Base-by-base conservation (phyloP, 2,113 vertebrate genomes). In the Centropus bengalensis region DNA sequence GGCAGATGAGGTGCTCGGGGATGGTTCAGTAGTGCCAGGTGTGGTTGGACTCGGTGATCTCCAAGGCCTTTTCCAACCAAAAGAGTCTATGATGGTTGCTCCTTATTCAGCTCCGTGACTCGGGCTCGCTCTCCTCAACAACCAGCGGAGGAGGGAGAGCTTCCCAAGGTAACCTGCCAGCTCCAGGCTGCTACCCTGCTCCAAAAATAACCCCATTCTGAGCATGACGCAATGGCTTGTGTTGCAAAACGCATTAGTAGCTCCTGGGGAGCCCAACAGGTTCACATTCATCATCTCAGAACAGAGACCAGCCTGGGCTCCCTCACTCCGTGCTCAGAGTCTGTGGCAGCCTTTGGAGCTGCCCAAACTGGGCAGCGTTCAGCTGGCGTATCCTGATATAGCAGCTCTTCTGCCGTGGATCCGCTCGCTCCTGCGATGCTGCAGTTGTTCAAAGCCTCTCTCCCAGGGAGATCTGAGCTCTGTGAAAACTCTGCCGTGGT, bases 251-350 rank as follows among this genome's bases (percentile, higher is more conserved):
- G 45, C 38, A 3, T 67, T 58, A 40, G 67, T 13, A 24, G 85
- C 38, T 94, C 69, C 60, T 9, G 66, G 38, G 60, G 79, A 85
- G 85, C 62, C 32, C 2, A 0, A 19, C 28, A 26, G 67, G 82
- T 71, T 76, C 58, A 21, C 14, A 5, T 49, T 60, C 52, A 10
- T 82, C 32, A 0, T 6, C 44, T 44, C 2, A 0, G 56, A 52
- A 74, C 74, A 26, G 51, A 64, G 42, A 10, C n/a, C 0, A 1
- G 45, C 23, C 45, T 0, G 0, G 5, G 19, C 40, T 27, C 36
- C 51, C 32, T 32, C 0, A 0, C 54, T 22, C 28, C 0, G 0
- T 7, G 44, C 10, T 56, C 1, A 2, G 59, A 7, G 27, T 28
- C 15, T 2, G 21, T 3, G 23, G 56, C 76, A 12, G 44, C 77